Percentiles rank a stretch among this genome's conserved stretches.
These are phyloP conservation scores for Clarias laeviceps DNA, from an alignment of 2,797 vertebrate genomes.

Conservation along the genomic window DNA sequence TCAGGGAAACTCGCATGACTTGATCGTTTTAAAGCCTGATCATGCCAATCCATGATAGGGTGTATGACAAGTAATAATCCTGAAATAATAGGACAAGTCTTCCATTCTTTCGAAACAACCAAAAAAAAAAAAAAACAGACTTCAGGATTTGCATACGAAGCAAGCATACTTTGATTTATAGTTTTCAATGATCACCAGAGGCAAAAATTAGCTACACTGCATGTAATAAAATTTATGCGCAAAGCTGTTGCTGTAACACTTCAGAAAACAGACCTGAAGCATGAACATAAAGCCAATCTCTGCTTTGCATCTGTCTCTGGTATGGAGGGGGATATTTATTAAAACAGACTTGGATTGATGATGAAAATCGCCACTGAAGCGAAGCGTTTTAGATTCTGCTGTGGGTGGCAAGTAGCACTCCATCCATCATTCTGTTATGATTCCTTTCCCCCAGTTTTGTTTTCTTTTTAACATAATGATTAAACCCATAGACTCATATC, in stretches of 20 bases:
- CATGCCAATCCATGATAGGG: neutral
- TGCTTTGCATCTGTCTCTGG: slow-evolving; percentile 32
- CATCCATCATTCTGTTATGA: slow-evolving; percentile 35
- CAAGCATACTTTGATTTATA: slow-evolving; percentile 5
- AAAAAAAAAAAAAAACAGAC: neutral
- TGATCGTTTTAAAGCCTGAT: neutral
- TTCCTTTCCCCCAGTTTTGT: neutral
- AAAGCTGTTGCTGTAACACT: slow-evolving; percentile 3
- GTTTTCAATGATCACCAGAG: slow-evolving; percentile 6
- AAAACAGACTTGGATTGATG: slow-evolving; percentile 38
- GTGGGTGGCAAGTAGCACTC: slow-evolving; percentile 32
- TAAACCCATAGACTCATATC: slow-evolving; percentile 11
- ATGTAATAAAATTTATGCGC: slow-evolving; percentile 18
- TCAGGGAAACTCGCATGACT: neutral
- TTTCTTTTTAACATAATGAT: slow-evolving; percentile 28
- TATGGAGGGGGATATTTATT: slow-evolving; percentile 34
- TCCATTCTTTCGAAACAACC: neutral
- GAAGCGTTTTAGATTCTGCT: slow-evolving; percentile 39
- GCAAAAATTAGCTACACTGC: slow-evolving; percentile 20
- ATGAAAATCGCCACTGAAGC: slow-evolving; percentile 43
- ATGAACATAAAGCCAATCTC: slow-evolving; percentile 36
- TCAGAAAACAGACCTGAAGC: slow-evolving; percentile 29
- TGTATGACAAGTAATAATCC: neutral
- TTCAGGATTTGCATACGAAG: neutral
- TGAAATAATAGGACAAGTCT: neutral